These are phyloP conservation scores for Manis crassicaudata DNA, from an alignment of 2,797 vertebrate genomes.

Conservation along the genomic window DNA sequence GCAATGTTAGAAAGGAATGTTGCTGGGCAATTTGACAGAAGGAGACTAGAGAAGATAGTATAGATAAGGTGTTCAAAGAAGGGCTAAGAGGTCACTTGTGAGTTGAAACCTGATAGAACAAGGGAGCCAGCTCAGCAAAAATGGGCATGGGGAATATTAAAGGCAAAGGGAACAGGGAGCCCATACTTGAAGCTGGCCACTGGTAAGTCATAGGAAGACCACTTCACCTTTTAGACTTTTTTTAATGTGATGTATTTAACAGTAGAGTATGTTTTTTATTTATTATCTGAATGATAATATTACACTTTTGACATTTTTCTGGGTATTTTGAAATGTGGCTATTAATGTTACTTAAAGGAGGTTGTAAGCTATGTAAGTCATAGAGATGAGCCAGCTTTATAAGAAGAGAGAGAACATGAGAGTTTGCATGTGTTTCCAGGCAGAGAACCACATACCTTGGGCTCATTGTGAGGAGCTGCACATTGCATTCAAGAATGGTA, in stretches of 20 bases:
- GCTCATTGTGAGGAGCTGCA: not conserved
- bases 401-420: not conserved
- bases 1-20: not conserved
- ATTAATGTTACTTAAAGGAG: not conserved
- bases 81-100: not conserved
- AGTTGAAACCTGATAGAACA: not conserved
- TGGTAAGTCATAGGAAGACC: not conserved
- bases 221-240: not conserved
- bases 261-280: constrained; percentile 3
- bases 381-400: not conserved
- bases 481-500: not conserved
- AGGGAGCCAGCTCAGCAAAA: not conserved
- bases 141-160: not conserved
- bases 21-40: not conserved
- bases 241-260: not conserved
- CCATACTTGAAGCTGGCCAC: not conserved
- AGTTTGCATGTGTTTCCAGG: not conserved
- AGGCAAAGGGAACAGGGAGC: not conserved
- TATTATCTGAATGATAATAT: not conserved
- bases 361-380: not conserved
- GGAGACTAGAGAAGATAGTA: not conserved
- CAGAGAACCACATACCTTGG: not conserved
- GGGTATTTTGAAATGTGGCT: not conserved
- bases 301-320: constrained; percentile 34
- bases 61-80: constrained; percentile 12